phyloP scores from a whole-genome alignment of 2,797 vertebrate genomes.

The Catostomus latipinnis region DNA sequence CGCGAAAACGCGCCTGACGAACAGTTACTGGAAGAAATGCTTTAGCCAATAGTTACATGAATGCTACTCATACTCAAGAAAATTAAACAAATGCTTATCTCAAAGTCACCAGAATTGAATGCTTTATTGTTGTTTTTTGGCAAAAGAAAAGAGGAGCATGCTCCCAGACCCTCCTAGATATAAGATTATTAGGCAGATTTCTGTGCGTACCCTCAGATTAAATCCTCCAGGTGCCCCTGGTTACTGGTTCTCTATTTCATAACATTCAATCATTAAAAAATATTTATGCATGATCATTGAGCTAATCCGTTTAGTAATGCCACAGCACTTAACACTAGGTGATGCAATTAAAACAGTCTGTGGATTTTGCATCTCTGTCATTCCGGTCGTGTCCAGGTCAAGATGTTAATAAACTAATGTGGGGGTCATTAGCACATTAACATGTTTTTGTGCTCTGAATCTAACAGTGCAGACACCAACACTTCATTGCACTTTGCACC shows the following conservation, averaged over 20 bases:
- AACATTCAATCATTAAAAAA: slow-evolving; percentile 12
- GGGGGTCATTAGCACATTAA: slow-evolving; percentile 49
- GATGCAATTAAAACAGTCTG: slow-evolving; percentile 50
- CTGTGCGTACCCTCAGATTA: no score
- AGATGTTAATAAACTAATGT: slow-evolving; percentile 56
- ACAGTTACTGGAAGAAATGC: no score
- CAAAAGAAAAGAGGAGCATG: no score
- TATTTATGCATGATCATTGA: background rate
- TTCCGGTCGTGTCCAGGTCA: slow-evolving; percentile 51
- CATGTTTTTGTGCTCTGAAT: slow-evolving; percentile 42
- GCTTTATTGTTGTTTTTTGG: no score
- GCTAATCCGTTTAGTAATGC: slow-evolving; percentile 42
- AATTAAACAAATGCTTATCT: no score
- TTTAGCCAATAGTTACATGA: no score
- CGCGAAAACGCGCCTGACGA: no score
- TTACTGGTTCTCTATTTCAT: slow-evolving; percentile 16
- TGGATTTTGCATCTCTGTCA: slow-evolving; percentile 39
- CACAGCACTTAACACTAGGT: slow-evolving; percentile 43
- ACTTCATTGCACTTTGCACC: slow-evolving; percentile 9
- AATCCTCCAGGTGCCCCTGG: no score
- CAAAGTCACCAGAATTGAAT: no score
- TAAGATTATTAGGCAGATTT: no score
- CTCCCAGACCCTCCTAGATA: no score
- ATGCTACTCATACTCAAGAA: no score
- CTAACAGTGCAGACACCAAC: slow-evolving; percentile 1